Evolutionary conservation across 2,888 invertebrate species (phyloP), one percentile per base, ranked within the genome.

Genomic region (Rotaria socialis): DNA sequence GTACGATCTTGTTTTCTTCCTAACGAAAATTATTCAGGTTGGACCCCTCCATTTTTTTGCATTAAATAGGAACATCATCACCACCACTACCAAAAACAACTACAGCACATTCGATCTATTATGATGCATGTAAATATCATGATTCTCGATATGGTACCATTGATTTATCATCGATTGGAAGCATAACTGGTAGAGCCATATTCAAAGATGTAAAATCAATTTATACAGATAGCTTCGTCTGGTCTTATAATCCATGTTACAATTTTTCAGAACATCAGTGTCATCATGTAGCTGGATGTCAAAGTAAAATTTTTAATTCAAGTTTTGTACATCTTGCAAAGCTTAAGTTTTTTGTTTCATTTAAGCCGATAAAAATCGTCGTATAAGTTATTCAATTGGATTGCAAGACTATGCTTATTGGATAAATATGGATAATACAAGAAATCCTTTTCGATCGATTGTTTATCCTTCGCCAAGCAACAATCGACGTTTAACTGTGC

Each of bases 241-340:
- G 80, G 80, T 80, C 80, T 24, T 80, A 80, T 47, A 80, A 80
- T 80, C 80, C 80, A 80, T 80, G 80, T 80, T 80, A 47, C n/a
- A 22, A 41, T 24, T 80, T 80, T 80, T 47, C 80, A 8, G 80
- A 80, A 80, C 1, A 47, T 11, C 22, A 14, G 10, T 80, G 80
- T 80, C 22, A n/a, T 11, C 43, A 80, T 47, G 80, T 47, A 24
- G 43, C 80, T 24, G 80, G 24, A 43, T 80, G 80, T 47, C 80
- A 80, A 80, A 19, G 80, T 80, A 80, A 47, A 14, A 14, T n/a
- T 60, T 27, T 27, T 27, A 7, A 35, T 14, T 52, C 6, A 27
- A 22, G 5, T 35, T 19, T 24, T 7, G n/a, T n/a, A n/a, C n/a
- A n/a, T 11, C 10, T 41, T 35, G 19, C n/a, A 11, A 11, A 19